phyloP scores from a whole-genome alignment of 2,888 invertebrate genomes.

The Sipha maydis region DNA sequence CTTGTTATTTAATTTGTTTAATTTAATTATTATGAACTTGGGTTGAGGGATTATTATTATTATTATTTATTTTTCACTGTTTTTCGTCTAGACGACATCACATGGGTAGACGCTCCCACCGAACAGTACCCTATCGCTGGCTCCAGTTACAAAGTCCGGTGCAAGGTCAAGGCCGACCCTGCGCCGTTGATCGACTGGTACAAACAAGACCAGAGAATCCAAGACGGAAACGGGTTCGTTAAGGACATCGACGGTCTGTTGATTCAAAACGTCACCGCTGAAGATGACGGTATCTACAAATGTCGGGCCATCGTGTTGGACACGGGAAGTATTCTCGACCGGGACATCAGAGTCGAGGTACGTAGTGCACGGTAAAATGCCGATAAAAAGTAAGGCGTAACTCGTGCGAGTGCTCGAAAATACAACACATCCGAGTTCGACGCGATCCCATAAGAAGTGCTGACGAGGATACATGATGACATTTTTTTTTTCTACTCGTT shows the following conservation, averaged over 20 bases:
- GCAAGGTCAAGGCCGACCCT: conserved; percentile 86
- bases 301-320: conserved; percentile 84
- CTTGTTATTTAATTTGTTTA: too few relatives aligned
- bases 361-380: conserved; percentile 45
- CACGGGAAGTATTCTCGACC: conserved; percentile 82
- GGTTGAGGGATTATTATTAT: too few relatives aligned
- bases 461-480: too few relatives aligned
- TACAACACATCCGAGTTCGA: too few relatives aligned
- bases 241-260: conserved; percentile 80
- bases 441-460: too few relatives aligned
- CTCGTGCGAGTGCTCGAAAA: too few relatives aligned
- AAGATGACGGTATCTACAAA: conserved; percentile 87
- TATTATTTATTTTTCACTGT: background rate
- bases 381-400: background rate
- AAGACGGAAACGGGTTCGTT: conserved; percentile 78
- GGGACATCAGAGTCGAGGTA: conserved; percentile 84
- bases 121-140: conserved; percentile 84
- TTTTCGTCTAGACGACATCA: conserved; percentile 78
- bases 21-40: too few relatives aligned
- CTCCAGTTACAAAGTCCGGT: conserved; percentile 80
- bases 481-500: too few relatives aligned
- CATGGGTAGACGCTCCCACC: conserved; percentile 85
- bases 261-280: conserved; percentile 80
- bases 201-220: conserved; percentile 79
- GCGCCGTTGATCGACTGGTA: conserved; percentile 88